Percentiles rank a stretch among this genome's conserved stretches.
phyloP scores from a whole-genome alignment of 2,113 vertebrate genomes.

The Syngnathus scovelli region DNA sequence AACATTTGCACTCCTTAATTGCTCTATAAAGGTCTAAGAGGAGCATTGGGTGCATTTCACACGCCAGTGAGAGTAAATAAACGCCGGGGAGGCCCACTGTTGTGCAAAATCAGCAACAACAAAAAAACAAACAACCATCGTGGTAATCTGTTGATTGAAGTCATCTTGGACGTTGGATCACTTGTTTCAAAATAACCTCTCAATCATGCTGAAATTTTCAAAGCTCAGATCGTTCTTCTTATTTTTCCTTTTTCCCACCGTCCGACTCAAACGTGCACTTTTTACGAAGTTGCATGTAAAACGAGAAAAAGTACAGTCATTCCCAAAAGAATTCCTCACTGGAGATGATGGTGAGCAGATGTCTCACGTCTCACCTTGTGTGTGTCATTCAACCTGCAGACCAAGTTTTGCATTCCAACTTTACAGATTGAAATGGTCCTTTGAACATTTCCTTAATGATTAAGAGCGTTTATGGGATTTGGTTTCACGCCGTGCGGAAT shows the following conservation, averaged over 20 bases:
- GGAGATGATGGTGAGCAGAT: constrained; percentile 22
- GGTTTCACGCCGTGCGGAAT: constrained; percentile 30
- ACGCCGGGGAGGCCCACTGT: neutral
- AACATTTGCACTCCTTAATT: neutral
- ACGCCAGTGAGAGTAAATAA: neutral
- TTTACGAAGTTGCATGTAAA: constrained; percentile 6
- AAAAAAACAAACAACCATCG: neutral
- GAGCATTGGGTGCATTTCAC: neutral
- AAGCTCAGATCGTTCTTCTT: neutral
- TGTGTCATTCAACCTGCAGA: constrained; percentile 15
- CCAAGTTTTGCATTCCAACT: constrained; percentile 6
- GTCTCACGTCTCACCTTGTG: constrained; percentile 31
- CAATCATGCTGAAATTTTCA: neutral
- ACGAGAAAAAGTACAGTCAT: neutral
- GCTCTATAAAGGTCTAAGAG: neutral
- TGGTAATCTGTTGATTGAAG: neutral
- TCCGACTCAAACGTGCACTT: neutral
- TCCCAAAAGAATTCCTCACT: neutral
- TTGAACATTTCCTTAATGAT: neutral
- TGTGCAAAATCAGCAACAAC: neutral
- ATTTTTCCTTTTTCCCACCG: neutral
- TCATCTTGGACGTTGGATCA: neutral
- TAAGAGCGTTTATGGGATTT: neutral
- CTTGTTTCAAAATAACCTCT: neutral
- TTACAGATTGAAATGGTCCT: constrained; percentile 4